Percentiles rank a stretch among this genome's conserved stretches.
Conservation (phyloP, 92 coral and sea anemone species). For the Heteractis magnifica region DNA sequence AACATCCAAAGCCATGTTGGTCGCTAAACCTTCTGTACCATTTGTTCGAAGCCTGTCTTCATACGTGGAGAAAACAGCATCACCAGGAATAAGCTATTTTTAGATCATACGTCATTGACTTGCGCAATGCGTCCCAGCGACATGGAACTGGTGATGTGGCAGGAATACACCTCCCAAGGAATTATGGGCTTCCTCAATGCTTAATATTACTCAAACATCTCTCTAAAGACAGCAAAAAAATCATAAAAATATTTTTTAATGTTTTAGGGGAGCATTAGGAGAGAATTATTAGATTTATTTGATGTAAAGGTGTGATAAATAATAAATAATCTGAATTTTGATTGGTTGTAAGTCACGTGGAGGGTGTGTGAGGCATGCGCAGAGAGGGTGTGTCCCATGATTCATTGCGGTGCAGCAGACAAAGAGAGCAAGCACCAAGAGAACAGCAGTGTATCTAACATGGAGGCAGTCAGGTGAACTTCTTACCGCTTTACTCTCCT, state of each 20-base stretch:
- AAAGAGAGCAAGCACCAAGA: conserved; percentile 70
- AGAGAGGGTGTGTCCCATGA: conserved; percentile 49
- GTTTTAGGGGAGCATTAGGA: not conserved
- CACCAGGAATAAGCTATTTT: conserved; percentile 48
- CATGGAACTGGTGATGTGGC: conserved; percentile 93
- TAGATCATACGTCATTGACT: conserved; percentile 62
- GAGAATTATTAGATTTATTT: not conserved
- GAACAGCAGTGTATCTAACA: conserved; percentile 69
- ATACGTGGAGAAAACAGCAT: conserved; percentile 73
- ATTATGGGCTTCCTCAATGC: conserved; percentile 10
- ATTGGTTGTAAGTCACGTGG: conserved; percentile 45
- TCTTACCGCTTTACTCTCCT: conserved; percentile 57
- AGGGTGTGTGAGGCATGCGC: conserved; percentile 32
- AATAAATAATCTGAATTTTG: conserved; percentile 3
- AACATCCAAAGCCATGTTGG: conserved; percentile 66
- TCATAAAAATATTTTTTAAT: not conserved
- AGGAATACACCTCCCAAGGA: conserved; percentile 12
- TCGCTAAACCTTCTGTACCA: not conserved
- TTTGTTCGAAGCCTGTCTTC: conserved; percentile 37
- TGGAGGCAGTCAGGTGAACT: conserved; percentile 77
- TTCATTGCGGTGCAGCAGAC: conserved; percentile 67
- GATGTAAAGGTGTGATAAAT: not conserved
- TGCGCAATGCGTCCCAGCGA: conserved; percentile 31
- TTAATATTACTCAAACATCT: not conserved
- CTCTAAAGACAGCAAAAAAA: not conserved